phyloP scores from a whole-genome alignment of 1,140 invertebrate genomes.

The Polypedilum vanderplanki region DNA sequence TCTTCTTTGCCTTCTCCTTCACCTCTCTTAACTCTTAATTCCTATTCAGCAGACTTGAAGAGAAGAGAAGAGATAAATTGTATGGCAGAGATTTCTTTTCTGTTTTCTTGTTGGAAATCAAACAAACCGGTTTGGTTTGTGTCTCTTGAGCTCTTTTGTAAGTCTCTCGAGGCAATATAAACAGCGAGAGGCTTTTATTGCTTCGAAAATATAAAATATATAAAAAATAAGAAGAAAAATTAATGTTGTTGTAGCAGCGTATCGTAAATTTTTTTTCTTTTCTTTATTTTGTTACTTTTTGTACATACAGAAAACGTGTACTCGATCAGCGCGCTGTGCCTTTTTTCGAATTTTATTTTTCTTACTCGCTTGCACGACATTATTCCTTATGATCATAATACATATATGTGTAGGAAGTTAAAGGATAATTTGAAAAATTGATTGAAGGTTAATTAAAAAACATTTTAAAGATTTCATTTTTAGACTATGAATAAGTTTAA shows the following conservation, averaged over 20 bases:
- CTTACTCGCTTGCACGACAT: background rate
- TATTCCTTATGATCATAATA: background rate
- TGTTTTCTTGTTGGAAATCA: background rate
- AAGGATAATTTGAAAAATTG: no score
- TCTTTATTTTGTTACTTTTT: background rate
- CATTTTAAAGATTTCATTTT: no score
- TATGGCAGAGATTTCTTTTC: background rate
- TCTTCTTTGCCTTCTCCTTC: background rate
- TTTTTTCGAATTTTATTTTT: no score
- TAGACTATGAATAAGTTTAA: no score
- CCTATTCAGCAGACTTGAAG: background rate
- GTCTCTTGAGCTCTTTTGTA: conserved; percentile 3
- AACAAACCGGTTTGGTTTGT: conserved; percentile 12
- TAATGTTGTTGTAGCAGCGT: conserved; percentile 24
- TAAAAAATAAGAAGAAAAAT: conserved; percentile 22
- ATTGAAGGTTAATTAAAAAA: no score
- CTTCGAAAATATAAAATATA: background rate
- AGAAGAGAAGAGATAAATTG: background rate
- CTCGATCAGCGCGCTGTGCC: conserved; percentile 3
- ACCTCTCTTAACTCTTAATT: background rate
- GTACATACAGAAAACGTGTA: background rate
- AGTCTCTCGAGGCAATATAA: background rate
- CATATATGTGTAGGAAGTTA: no score
- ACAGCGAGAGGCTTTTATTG: conserved; percentile 9
- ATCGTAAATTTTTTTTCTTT: background rate